Conservation (phyloP, 2,888 invertebrate genomes). For the Masnerella sp. region DNA sequence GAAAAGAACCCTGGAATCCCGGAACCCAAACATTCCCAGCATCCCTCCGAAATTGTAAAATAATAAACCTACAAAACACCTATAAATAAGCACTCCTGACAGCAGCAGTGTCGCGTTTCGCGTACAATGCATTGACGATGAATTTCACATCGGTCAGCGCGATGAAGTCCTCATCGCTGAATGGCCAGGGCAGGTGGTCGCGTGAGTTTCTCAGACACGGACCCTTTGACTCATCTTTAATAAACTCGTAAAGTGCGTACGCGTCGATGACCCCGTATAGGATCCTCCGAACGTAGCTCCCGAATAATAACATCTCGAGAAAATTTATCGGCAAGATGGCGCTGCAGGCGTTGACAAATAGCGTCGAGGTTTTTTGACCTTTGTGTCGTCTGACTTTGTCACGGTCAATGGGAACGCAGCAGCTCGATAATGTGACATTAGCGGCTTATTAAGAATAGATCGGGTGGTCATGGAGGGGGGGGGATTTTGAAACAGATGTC, state of each 20-base stretch:
- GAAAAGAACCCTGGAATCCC: no score
- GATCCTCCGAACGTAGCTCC: no score
- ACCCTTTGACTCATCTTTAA: slow-evolving; percentile 45
- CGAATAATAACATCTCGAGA: slow-evolving; percentile 69
- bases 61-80: slow-evolving; percentile 30
- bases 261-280: slow-evolving; percentile 42
- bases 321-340: slow-evolving; percentile 74
- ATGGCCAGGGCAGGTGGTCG: slow-evolving; percentile 44
- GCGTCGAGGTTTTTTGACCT: no score
- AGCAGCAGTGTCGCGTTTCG: slow-evolving; percentile 12
- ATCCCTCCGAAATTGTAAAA: slow-evolving; percentile 41
- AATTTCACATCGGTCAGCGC: slow-evolving; percentile 33
- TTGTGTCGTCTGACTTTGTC: slow-evolving; percentile 24
- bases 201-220: slow-evolving; percentile 24
- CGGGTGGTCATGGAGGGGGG: no score
- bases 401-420: slow-evolving; percentile 28
- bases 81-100: slow-evolving; percentile 38
- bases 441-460: slow-evolving; percentile 50
- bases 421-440: slow-evolving; percentile 44
- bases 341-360: slow-evolving; percentile 74
- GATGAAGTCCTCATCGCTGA: slow-evolving; percentile 33
- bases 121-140: slow-evolving; percentile 38
- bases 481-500: no score
- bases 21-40: slow-evolving; percentile 28
- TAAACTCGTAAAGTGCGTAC: slow-evolving; percentile 47